Evolutionary conservation across 2,888 invertebrate species (phyloP).

Genomic region (Drosophila sordidula): DNA sequence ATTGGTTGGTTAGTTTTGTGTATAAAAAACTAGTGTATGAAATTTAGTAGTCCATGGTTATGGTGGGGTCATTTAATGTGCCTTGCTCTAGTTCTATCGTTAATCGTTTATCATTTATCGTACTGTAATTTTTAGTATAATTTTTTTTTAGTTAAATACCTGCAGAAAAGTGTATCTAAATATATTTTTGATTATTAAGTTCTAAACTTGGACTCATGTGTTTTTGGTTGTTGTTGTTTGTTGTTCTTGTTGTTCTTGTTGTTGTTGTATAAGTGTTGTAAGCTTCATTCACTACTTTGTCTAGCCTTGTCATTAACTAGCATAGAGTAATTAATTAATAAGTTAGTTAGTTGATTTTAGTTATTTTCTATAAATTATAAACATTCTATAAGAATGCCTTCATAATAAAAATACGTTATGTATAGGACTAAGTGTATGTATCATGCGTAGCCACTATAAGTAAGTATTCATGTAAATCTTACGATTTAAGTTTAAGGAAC

Average conservation of each 20-base stretch:
- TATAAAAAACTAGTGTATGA: conserved; percentile 76
- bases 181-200: conserved; percentile 81
- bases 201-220: conserved; percentile 81
- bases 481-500: conserved; percentile 75
- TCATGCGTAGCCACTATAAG: conserved; percentile 44
- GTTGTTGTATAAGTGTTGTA: conserved; percentile 63
- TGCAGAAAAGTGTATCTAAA: conserved; percentile 81
- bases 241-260: conserved; percentile 47
- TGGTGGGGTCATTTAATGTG: conserved; percentile 78
- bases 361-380: conserved; percentile 56
- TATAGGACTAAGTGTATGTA: conserved; percentile 43
- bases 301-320: conserved; percentile 70
- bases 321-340: conserved; percentile 67
- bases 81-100: conserved; percentile 69
- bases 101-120: conserved; percentile 26
- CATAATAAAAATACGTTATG: conserved; percentile 73
- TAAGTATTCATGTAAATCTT: conserved; percentile 62
- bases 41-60: conserved; percentile 77
- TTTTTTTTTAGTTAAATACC: conserved; percentile 61
- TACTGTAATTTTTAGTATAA: conserved; percentile 44
- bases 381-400: conserved; percentile 77
- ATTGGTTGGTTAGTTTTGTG: conserved; percentile 33
- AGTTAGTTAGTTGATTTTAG: conserved; percentile 58
- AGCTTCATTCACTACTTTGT: conserved; percentile 77
- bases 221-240: conserved; percentile 61